Percentiles rank a stretch among this genome's conserved stretches.
phyloP scores from a whole-genome alignment of 2,888 invertebrate species.

The Conomelus anceps region DNA sequence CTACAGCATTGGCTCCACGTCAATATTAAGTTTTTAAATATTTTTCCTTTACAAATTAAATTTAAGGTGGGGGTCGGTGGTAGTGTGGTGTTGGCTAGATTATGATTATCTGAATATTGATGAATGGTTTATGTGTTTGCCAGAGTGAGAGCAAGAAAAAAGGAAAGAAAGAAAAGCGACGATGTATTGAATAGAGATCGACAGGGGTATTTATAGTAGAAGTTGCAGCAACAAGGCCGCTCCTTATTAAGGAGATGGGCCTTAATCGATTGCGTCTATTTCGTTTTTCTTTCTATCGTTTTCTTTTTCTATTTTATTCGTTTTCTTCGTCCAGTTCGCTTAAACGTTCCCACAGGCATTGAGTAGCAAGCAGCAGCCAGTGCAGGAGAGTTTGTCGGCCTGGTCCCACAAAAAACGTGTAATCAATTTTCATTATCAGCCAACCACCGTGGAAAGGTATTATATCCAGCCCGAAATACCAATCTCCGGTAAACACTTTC shows the following conservation, averaged over 20 bases:
- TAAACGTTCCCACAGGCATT: constrained; percentile 24
- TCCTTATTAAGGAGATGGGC: neutral
- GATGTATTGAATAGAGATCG: neutral
- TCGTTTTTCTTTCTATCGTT: neutral
- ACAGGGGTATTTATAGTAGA: neutral
- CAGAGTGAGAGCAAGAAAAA: neutral
- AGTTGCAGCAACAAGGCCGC: neutral
- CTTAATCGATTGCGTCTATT: neutral
- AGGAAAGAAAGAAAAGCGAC: neutral
- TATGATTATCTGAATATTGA: neutral
- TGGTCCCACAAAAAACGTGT: constrained; percentile 21
- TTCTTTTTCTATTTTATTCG: neutral
- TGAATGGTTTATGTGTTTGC: neutral
- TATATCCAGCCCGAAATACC: neutral
- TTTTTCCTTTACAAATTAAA: neutral
- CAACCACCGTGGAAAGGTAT: constrained; percentile 7
- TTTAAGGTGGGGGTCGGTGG: neutral
- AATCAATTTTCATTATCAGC: constrained; percentile 26
- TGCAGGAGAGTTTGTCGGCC: neutral
- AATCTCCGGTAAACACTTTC: constrained; percentile 9
- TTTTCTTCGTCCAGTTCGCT: neutral
- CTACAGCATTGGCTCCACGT: too few relatives aligned
- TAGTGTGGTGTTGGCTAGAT: neutral
- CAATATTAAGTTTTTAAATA: neutral
- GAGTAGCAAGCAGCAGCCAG: too few relatives aligned